Percentiles rank a stretch among this genome's conserved stretches.
Conservation (phyloP, 2,888 invertebrate species). For the Amphipyra tragopoginis region DNA sequence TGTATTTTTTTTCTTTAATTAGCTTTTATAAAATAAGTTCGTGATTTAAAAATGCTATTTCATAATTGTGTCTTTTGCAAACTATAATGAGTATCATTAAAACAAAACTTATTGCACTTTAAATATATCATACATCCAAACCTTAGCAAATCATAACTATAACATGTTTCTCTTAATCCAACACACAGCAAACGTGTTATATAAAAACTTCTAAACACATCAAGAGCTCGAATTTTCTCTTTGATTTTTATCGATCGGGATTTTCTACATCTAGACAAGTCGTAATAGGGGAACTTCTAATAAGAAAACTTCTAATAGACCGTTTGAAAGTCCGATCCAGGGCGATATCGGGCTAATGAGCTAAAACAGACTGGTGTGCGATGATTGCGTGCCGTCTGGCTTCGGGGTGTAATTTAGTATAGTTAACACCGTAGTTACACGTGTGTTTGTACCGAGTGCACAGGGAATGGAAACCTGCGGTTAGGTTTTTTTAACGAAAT, state of each 20-base stretch:
- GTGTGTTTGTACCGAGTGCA: conserved; percentile 20
- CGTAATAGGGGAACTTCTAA: conserved; percentile 87
- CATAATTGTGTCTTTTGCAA: too few species aligned
- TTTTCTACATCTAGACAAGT: conserved; percentile 77
- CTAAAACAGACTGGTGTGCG: conserved; percentile 69
- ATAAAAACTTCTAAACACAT: conserved; percentile 26
- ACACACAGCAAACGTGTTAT: not conserved
- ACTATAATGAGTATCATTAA: too few species aligned
- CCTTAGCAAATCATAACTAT: too few species aligned
- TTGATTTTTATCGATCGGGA: conserved; percentile 78
- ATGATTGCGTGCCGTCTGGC: conserved; percentile 71
- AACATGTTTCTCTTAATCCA: too few species aligned
- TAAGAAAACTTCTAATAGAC: conserved; percentile 89
- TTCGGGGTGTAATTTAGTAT: conserved; percentile 55
- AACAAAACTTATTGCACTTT: too few species aligned
- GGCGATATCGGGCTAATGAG: conserved; percentile 83
- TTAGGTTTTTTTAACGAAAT: not conserved
- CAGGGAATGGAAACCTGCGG: not conserved
- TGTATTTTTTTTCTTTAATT: too few species aligned
- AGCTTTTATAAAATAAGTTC: too few species aligned
- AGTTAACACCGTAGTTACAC: conserved; percentile 18
- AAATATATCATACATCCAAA: too few species aligned
- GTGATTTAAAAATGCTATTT: too few species aligned
- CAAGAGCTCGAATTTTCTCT: conserved; percentile 59
- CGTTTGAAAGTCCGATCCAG: conserved; percentile 82